Evolutionary conservation across 2,797 vertebrate genomes (phyloP).

Genomic region (Ficedula albicollis): DNA sequence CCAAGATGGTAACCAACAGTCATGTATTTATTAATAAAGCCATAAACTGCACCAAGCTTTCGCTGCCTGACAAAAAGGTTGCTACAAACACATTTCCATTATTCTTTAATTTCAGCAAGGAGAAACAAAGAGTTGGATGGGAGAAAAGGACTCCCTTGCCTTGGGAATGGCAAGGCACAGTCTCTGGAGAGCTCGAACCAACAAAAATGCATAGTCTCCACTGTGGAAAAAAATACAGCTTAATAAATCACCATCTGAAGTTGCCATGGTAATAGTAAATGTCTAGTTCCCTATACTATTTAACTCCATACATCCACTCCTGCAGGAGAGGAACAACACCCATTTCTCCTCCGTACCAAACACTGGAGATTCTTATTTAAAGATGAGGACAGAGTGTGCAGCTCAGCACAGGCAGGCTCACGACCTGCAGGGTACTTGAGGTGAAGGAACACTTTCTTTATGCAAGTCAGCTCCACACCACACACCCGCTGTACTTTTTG

Average conservation of each 20-base stretch:
- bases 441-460: constrained; percentile 54
- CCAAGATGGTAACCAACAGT: background rate
- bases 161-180: constrained; percentile 21
- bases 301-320: constrained; percentile 72
- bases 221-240: constrained; percentile 78
- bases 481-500: constrained; percentile 47
- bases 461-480: constrained; percentile 54
- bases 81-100: constrained; percentile 61
- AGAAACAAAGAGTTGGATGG: background rate
- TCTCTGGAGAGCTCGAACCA: constrained; percentile 55
- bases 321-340: constrained; percentile 61
- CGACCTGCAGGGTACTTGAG: constrained; percentile 37
- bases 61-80: background rate
- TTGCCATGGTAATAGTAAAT: constrained; percentile 81
- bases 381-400: constrained; percentile 31
- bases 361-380: constrained; percentile 5
- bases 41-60: background rate
- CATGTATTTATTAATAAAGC: background rate
- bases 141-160: background rate
- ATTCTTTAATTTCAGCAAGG: constrained; percentile 55
- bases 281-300: constrained; percentile 84
- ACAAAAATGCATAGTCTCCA: constrained; percentile 73
- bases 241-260: constrained; percentile 90
- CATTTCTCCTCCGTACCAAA: background rate
- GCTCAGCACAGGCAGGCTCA: background rate